Evolutionary conservation across 2,888 invertebrate genomes (phyloP), one percentile per base, ranked within the genome.

Genomic region (Pogonocherus hispidulus): DNA sequence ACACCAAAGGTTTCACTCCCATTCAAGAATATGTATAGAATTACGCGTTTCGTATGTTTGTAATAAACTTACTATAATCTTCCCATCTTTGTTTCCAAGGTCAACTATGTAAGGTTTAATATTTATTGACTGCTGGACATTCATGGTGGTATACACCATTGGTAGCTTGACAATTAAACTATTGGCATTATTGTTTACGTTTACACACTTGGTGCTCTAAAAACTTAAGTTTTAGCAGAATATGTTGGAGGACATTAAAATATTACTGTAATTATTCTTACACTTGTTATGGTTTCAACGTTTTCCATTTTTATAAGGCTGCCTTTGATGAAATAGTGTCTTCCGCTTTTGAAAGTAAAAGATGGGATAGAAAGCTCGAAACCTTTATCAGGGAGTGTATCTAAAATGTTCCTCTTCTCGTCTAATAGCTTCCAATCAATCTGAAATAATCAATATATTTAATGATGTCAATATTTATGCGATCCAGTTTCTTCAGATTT

Each of bases 21-120:
- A n/a, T n/a, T n/a, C n/a, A n/a, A n/a, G n/a, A n/a, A n/a, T n/a
- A n/a, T n/a, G n/a, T n/a, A n/a, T n/a, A n/a, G n/a, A n/a, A n/a
- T n/a, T n/a, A n/a, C n/a, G n/a, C n/a, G n/a, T n/a, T n/a, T n/a
- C n/a, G n/a, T n/a, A n/a, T n/a, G n/a, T n/a, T n/a, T n/a, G n/a
- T n/a, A n/a, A n/a, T n/a, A 22, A 62, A 35, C 5, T 22, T 63
- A 63, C 51, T 14, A 47, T 37, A 8, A 63, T 14, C n/a, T 63
- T 6, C 8, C 44, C 63, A 27, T 44, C 57, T 49, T 63, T 60
- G 67, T 55, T 72, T 64, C 62, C 72, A 65, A 59, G 59, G 27
- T 59, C 47, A 3, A 23, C 5, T 1, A 59, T 23, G 32, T 59
- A 59, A 1, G 59, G 27, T n/a, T 18, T 59, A 18, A 59, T 46